Percentiles rank a stretch among this genome's conserved stretches.
These are phyloP conservation scores for Microctonus hyperodae DNA, from an alignment of 2,888 invertebrate species.

Conservation along the genomic window DNA sequence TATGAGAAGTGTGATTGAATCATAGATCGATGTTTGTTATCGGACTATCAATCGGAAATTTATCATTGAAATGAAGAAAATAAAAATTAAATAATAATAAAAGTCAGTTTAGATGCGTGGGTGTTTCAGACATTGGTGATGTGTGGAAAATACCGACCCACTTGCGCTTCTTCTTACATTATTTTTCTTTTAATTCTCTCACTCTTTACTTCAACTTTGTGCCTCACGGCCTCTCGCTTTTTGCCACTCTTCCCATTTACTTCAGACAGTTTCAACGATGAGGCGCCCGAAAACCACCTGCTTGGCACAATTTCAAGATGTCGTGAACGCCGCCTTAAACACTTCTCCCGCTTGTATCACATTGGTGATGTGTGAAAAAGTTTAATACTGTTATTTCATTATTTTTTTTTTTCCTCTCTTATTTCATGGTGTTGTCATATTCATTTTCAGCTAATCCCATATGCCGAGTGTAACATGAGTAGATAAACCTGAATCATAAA, in stretches of 20 bases:
- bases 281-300: constrained; percentile 56
- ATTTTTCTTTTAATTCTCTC: constrained; percentile 5
- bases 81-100: constrained; percentile 35
- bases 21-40: background rate
- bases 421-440: background rate
- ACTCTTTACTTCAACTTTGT: constrained; percentile 38
- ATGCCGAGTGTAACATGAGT: constrained; percentile 19
- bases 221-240: constrained; percentile 43
- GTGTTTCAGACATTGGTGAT: constrained; percentile 55
- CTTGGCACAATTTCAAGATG: constrained; percentile 57
- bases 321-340: constrained; percentile 20
- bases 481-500: background rate
- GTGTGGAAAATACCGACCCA: constrained; percentile 59
- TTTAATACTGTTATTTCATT: constrained; percentile 1
- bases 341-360: constrained; percentile 2
- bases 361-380: constrained; percentile 39
- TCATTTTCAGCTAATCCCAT: background rate
- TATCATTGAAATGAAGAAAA: background rate
- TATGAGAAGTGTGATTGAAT: background rate
- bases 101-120: constrained; percentile 37
- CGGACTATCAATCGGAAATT: background rate
- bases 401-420: background rate
- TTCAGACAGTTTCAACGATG: constrained; percentile 20
- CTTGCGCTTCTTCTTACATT: constrained; percentile 36
- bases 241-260: constrained; percentile 43